Base-by-base conservation (phyloP, 2,888 invertebrate genomes). In the Dynastes hyllus region DNA sequence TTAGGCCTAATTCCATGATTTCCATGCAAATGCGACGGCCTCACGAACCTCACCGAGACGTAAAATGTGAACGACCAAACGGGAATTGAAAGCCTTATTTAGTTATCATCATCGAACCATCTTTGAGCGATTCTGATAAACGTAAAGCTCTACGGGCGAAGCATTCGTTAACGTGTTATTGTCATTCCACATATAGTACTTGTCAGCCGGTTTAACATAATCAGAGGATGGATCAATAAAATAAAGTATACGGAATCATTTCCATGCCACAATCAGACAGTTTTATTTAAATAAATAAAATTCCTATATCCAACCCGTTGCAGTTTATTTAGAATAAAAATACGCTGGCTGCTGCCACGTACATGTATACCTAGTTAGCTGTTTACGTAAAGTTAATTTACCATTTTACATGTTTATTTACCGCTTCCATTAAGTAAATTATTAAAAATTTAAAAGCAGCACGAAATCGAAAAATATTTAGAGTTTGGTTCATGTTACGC, bases 21-120 rank as follows among this genome's bases (percentile, higher is more conserved):
- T 27, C 40, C 69, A 77, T 77, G 67, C 77, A 77, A 77, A 77
- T 77, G 69, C 77, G 77, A 69, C 77, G 77, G 77, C 37, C 27
- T 75, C 63, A 50, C 40, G 55, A 50, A 2, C 9, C 40, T 16
- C 58, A 9, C n/a, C 22, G 58, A 75, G 45, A 75, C 45, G 61
- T 75, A 61, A 75, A 75, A 61, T 40, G 29, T 45, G 73, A 75
- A 71, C 58, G 71, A 58, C 45, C 45, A 45, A 45, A 45, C 45
- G 32, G 63, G 45, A 75, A 45, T 22, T 61, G 45, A 75, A 51
- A 75, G 29, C 73, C 45, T 61, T 75, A 75, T 75, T 75, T 75
- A 75, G 73, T 45, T 75, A 75, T 75, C 73, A 61, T 61, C 58
- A 55, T 45, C n/a, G 55, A 16, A 55, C 27, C 55, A 66, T 71